A percentile compares a stretch with the other conserved stretches of the same genome.
Conservation (phyloP, 2,888 invertebrate species). For the Cheilosia urbana region DNA sequence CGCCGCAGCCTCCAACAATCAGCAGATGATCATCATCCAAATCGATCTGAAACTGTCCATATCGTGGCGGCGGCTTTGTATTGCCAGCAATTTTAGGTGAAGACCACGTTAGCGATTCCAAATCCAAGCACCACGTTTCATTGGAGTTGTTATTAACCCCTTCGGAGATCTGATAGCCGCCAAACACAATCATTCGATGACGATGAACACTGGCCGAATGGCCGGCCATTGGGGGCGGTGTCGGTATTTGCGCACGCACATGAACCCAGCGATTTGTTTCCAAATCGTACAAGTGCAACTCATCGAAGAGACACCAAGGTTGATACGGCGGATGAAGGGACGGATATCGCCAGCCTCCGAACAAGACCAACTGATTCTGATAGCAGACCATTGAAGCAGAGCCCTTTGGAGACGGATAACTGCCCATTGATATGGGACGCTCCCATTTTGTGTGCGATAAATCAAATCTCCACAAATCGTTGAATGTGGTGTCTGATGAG, state of each 20-base stretch:
- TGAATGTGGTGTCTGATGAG: constrained; percentile 96
- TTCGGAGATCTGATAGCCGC: constrained; percentile 86
- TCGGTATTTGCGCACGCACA: constrained; percentile 77
- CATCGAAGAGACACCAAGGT: constrained; percentile 94
- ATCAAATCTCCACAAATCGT: constrained; percentile 98
- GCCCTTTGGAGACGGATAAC: constrained; percentile 97
- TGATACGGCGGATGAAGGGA: constrained; percentile 93
- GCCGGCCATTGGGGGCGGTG: constrained; percentile 89
- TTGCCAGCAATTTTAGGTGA: constrained; percentile 87
- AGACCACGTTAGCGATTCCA: constrained; percentile 90
- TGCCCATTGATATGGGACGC: constrained; percentile 89
- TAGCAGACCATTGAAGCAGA: constrained; percentile 96
- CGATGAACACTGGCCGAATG: constrained; percentile 95
- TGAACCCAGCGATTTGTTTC: constrained; percentile 90
- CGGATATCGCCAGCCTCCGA: constrained; percentile 98
- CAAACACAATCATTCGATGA: constrained; percentile 93
- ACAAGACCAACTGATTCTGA: constrained; percentile 92
- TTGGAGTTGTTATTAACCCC: constrained; percentile 87
- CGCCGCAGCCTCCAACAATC: constrained; percentile 94
- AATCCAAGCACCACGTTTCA: constrained; percentile 95
- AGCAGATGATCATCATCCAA: constrained; percentile 91
- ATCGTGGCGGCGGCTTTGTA: constrained; percentile 91
- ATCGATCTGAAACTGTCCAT: constrained; percentile 96
- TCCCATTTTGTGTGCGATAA: constrained; percentile 93
- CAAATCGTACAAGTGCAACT: constrained; percentile 94